Conservation (phyloP, 2,888 invertebrate genomes). For the Argyresthia albistria region DNA sequence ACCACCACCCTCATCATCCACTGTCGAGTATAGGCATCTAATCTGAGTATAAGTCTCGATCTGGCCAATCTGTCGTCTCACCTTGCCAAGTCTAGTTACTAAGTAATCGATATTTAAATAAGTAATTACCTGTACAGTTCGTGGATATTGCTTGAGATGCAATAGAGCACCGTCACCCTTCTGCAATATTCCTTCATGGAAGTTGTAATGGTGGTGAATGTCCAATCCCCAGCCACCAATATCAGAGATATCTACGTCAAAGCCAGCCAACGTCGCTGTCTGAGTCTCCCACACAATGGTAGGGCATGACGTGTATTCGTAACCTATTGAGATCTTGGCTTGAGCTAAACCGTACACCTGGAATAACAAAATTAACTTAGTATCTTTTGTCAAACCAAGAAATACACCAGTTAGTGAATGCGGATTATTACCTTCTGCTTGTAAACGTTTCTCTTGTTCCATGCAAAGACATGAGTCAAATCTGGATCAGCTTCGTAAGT, state of each 20-base stretch:
- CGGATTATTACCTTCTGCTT: conserved; percentile 84
- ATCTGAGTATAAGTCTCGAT: no score
- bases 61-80: no score
- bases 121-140: conserved; percentile 79
- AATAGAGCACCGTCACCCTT: conserved; percentile 97
- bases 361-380: conserved; percentile 19
- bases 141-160: conserved; percentile 93
- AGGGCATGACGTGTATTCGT: conserved; percentile 91
- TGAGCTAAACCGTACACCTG: conserved; percentile 87
- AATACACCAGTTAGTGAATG: background rate
- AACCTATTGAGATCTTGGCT: conserved; percentile 93
- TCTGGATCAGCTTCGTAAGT: conserved; percentile 97
- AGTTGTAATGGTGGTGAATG: conserved; percentile 98
- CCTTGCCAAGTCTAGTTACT: no score
- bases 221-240: conserved; percentile 98
- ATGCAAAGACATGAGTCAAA: conserved; percentile 95
- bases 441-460: conserved; percentile 98
- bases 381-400: background rate
- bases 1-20: no score
- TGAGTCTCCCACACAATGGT: conserved; percentile 96
- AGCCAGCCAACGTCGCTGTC: conserved; percentile 93
- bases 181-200: conserved; percentile 97
- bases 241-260: conserved; percentile 96
- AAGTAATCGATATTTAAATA: background rate
- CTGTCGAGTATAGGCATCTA: no score